Evolutionary conservation across 1,140 invertebrate species (phyloP).

Genomic region (Olivierus martensii): DNA sequence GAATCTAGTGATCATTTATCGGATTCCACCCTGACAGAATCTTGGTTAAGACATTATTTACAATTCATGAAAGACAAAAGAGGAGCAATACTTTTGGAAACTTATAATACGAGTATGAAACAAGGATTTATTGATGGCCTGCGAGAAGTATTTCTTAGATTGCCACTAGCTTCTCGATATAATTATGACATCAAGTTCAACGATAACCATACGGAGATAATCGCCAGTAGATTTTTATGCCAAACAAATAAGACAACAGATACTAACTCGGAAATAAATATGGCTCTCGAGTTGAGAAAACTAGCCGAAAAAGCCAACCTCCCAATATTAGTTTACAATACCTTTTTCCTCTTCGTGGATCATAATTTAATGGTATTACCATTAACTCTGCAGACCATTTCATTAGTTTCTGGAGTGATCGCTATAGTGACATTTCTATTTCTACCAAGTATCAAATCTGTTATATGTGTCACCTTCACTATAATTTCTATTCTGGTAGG

Average conservation of each 20-base stretch:
- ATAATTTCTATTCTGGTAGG: slow-evolving; percentile 89
- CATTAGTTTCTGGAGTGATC: slow-evolving; percentile 82
- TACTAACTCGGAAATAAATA: slow-evolving; percentile 77
- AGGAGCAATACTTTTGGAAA: slow-evolving; percentile 42
- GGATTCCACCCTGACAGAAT: slow-evolving; percentile 64
- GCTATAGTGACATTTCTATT: slow-evolving; percentile 89
- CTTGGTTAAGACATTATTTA: slow-evolving; percentile 73
- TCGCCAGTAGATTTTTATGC: slow-evolving; percentile 70
- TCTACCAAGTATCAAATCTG: slow-evolving; percentile 83
- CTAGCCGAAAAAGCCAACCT: slow-evolving; percentile 61
- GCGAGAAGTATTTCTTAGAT: slow-evolving; percentile 39
- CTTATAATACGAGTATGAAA: slow-evolving; percentile 55
- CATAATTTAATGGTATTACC: slow-evolving; percentile 83
- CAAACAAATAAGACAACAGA: slow-evolving; percentile 79
- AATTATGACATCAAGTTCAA: slow-evolving; percentile 71
- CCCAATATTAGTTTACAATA: slow-evolving; percentile 81
- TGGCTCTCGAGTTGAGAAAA: slow-evolving; percentile 61
- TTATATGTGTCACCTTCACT: slow-evolving; percentile 84
- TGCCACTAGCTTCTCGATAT: slow-evolving; percentile 19
- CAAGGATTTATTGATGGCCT: slow-evolving; percentile 56
- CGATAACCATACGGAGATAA: slow-evolving; percentile 51
- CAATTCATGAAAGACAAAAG: slow-evolving; percentile 57
- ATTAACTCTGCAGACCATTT: slow-evolving; percentile 80
- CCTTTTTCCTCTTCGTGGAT: slow-evolving; percentile 88
- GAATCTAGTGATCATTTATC: slow-evolving; percentile 65